Evolutionary conservation across 1,140 invertebrate species (phyloP), one percentile per base, ranked within the genome.

Genomic region (Heliothis subflexa): DNA sequence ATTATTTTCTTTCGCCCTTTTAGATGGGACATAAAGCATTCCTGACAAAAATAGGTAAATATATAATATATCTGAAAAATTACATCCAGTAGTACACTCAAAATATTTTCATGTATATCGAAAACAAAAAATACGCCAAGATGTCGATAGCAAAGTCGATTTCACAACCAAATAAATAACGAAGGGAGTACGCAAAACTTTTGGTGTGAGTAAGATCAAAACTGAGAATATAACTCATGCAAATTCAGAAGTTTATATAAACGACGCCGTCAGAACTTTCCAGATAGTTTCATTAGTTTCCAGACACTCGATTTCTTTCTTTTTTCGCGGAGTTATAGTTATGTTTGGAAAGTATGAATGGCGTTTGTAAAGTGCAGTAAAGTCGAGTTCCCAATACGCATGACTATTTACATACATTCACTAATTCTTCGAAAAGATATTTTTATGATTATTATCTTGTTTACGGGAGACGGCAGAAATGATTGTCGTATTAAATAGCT

Each of bases 221-320:
- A 81, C 75, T 78, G 74, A 50, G 62, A 49, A 54, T 61, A 78
- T 78, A 81, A 81, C 75, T 81, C 80, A 78, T 78, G 80, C 68
- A 81, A 81, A 81, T 81, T 66, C 74, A 62, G 25, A 66, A 74
- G 57, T 74, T 76, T 59, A 80, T 77, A 78, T 78, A 81, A 78
- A 78, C 70, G 75, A 81, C 50, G 70, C 52, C 49, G 70, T 74
- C 76, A 68, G 50, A 78, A 81, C 76, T 78, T 78, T 49, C 40
- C 28, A 78, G 70, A 78, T 81, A 81, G 75, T 81, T 81, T 77
- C 78, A 76, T 80, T 80, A 71, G 73, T 80, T 80, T 71, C 45
- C 54, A 59, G 66, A 72, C 73, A 68, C 59, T 79, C 78, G 70
- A 66, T 73, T 66, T 73, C 59, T 79, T 73, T 76, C 62, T 66